Evolutionary conservation across 2,888 invertebrate species (phyloP).

Genomic region (Drosophila silvestris): DNA sequence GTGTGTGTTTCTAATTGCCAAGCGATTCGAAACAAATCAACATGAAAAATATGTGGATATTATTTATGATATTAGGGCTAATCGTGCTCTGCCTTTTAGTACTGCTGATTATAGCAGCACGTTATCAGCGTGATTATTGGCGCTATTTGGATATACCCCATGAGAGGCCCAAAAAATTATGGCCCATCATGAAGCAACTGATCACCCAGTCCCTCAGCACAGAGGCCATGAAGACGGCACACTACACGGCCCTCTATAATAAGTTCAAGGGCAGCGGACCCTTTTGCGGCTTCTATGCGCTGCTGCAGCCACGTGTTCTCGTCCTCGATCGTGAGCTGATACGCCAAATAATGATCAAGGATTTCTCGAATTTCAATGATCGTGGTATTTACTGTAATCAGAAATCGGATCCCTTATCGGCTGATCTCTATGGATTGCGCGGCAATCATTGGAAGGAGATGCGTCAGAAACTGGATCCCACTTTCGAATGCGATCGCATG

Average conservation of each 20-base stretch:
- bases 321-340: constrained; percentile 82
- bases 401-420: constrained; percentile 84
- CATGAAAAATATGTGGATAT: constrained; percentile 77
- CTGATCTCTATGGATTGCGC: constrained; percentile 84
- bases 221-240: constrained; percentile 64
- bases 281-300: constrained; percentile 82
- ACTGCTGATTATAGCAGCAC: constrained; percentile 62
- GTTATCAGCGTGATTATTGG: constrained; percentile 82
- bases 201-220: constrained; percentile 61
- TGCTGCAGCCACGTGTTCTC: constrained; percentile 77
- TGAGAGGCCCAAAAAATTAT: constrained; percentile 73
- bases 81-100: constrained; percentile 65
- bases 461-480: constrained; percentile 84
- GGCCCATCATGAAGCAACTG: constrained; percentile 67
- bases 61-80: constrained; percentile 75
- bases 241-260: constrained; percentile 72
- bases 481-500: constrained; percentile 82
- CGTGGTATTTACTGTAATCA: constrained; percentile 83
- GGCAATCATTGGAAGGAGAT: constrained; percentile 84
- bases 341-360: constrained; percentile 82
- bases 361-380: constrained; percentile 84
- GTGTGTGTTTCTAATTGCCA: constrained; percentile 18
- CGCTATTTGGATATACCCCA: constrained; percentile 79
- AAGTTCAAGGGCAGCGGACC: constrained; percentile 80
- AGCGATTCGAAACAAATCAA: background rate